These are phyloP conservation scores for Teinopalpus imperialis DNA, from an alignment of 2,888 invertebrate genomes.

Conservation along the genomic window DNA sequence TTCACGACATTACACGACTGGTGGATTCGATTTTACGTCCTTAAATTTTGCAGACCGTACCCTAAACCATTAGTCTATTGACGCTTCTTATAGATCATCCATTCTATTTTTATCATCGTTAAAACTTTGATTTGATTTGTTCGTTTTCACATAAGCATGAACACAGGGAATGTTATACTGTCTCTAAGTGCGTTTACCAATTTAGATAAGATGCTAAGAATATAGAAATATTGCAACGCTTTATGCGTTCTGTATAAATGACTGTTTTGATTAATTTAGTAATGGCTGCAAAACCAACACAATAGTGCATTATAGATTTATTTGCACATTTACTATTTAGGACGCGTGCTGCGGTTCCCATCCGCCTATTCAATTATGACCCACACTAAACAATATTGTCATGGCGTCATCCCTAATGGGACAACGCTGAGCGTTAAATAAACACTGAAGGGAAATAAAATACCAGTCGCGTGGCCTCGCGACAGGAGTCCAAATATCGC, in stretches of 20 bases:
- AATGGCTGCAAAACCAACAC: slow-evolving; percentile 51
- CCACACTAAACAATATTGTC: slow-evolving; percentile 67
- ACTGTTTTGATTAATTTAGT: slow-evolving; percentile 56
- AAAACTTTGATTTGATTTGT: neutral
- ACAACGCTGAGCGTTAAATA: slow-evolving; percentile 66
- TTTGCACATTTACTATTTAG: slow-evolving; percentile 56
- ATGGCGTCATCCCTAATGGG: slow-evolving; percentile 70
- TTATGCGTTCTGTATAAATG: slow-evolving; percentile 44
- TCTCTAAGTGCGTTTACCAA: slow-evolving; percentile 64
- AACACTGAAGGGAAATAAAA: slow-evolving; percentile 64
- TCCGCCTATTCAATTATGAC: slow-evolving; percentile 76
- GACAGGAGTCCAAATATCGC: slow-evolving; percentile 71
- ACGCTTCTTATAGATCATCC: too few species aligned
- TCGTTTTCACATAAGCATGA: too few species aligned
- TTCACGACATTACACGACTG: too few species aligned
- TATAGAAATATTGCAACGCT: slow-evolving; percentile 56
- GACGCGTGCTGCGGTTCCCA: slow-evolving; percentile 70
- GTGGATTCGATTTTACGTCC: too few species aligned
- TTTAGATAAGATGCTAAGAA: slow-evolving; percentile 59
- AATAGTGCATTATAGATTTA: slow-evolving; percentile 67
- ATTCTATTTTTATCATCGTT: too few species aligned
- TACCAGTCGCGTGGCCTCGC: slow-evolving; percentile 71
- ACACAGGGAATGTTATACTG: too few species aligned
- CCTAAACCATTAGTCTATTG: too few species aligned
- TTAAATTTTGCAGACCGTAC: too few species aligned